A percentile compares a stretch with the other conserved stretches of the same genome.
Evolutionary conservation across 2,888 invertebrate species (phyloP).

Genomic region (Scaptomyza caliginosa): DNA sequence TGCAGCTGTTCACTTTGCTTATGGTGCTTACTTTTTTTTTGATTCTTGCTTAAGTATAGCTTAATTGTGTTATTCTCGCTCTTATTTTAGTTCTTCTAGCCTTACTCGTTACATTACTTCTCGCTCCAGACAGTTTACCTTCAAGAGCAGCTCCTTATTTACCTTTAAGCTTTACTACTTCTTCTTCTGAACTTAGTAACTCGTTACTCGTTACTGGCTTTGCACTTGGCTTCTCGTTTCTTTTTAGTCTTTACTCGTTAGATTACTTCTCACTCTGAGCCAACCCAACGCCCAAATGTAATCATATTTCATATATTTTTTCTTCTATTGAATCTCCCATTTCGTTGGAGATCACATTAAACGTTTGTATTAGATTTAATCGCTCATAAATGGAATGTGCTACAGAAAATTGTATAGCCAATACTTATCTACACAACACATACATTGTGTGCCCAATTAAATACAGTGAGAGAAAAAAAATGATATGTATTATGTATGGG

Average conservation of each 20-base stretch:
- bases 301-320: conserved; percentile 42
- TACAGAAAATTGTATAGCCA: neutral
- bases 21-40: neutral
- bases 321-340: neutral
- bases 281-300: conserved; percentile 57
- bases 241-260: neutral
- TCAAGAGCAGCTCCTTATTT: too few species aligned
- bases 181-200: too few species aligned
- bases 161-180: too few species aligned
- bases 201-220: too few species aligned
- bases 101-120: neutral
- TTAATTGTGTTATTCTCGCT: neutral
- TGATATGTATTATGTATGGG: neutral
- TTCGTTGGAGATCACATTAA: conserved; percentile 38
- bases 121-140: too few species aligned
- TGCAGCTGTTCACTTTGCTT: neutral
- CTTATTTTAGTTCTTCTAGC: neutral
- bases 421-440: neutral
- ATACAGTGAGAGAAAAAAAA: conserved; percentile 54
- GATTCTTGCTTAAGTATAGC: neutral
- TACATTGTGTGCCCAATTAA: conserved; percentile 42
- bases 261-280: neutral
- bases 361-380: conserved; percentile 53
- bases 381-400: conserved; percentile 56
- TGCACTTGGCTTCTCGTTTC: neutral